Evolutionary conservation across 2,888 invertebrate species (phyloP).

Genomic region (Smittia sp.): DNA sequence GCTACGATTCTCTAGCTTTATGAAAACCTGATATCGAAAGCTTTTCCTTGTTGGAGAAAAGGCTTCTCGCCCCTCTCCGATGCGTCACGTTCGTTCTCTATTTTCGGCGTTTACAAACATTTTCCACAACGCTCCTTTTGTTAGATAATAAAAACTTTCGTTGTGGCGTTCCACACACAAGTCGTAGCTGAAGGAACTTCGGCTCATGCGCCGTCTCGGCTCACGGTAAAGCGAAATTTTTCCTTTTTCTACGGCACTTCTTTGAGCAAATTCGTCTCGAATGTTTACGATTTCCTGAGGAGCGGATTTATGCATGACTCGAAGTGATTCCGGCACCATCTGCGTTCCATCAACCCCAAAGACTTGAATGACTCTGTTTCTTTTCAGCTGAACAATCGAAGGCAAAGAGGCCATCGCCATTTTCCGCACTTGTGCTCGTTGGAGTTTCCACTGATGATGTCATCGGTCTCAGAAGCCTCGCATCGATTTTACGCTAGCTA

Average conservation of each 20-base stretch:
- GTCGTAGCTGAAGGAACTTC: background rate
- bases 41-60: background rate
- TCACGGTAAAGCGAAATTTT: background rate
- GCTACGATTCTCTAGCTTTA: background rate
- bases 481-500: background rate
- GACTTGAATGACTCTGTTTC: background rate
- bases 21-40: slow-evolving; percentile 18
- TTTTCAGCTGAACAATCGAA: background rate
- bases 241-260: background rate
- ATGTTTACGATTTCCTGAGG: background rate
- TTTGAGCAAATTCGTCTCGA: background rate
- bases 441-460: slow-evolving; percentile 24
- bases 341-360: background rate
- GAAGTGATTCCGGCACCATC: background rate
- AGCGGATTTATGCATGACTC: slow-evolving; percentile 3
- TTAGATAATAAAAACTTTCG: slow-evolving; percentile 18
- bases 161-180: background rate
- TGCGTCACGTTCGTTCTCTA: background rate
- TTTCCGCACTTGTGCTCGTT: slow-evolving; percentile 12
- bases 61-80: background rate
- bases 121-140: slow-evolving; percentile 1
- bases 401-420: slow-evolving; percentile 27
- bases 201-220: slow-evolving; percentile 25
- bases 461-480: background rate
- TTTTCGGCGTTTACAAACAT: slow-evolving; percentile 14